Conservation (phyloP, 2,797 vertebrate genomes). For the Gymnothorax javanicus region DNA sequence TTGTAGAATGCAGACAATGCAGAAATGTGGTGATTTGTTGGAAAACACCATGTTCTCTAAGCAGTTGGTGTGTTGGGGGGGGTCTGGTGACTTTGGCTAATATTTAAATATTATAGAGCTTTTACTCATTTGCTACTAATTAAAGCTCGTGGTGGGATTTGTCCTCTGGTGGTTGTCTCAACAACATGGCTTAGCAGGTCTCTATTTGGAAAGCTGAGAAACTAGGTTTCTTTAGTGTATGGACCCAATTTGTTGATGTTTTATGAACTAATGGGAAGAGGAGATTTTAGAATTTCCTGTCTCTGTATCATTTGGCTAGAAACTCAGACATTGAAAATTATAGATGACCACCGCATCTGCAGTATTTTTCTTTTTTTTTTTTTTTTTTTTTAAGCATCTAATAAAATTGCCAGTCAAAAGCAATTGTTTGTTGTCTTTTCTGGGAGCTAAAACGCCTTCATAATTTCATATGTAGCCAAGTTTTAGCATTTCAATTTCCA, state of each 20-base stretch:
- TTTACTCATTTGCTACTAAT: constrained; percentile 69
- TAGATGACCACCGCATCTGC: constrained; percentile 77
- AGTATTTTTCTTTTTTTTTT: constrained; percentile 66
- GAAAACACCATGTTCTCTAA: constrained; percentile 63
- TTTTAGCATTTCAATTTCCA: not conserved
- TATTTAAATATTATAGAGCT: constrained; percentile 61
- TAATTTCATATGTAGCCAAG: not conserved
- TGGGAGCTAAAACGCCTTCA: not conserved
- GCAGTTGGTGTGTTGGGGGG: constrained; percentile 38
- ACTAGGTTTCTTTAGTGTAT: constrained; percentile 59
- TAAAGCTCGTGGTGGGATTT: constrained; percentile 64
- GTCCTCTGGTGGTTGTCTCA: constrained; percentile 58
- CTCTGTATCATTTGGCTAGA: constrained; percentile 71
- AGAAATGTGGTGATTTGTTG: constrained; percentile 55
- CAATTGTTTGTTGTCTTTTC: not conserved
- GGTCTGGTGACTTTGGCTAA: constrained; percentile 46
- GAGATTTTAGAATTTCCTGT: constrained; percentile 55
- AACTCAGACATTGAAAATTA: constrained; percentile 58
- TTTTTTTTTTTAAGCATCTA: constrained; percentile 82
- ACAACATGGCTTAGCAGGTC: constrained; percentile 67
- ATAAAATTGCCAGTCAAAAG: constrained; percentile 91
- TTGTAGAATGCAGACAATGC: constrained; percentile 40
- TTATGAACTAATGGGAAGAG: constrained; percentile 49
- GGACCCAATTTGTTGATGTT: constrained; percentile 58
- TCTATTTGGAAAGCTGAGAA: constrained; percentile 69